These are phyloP conservation scores for Erpornis zantholeuca DNA, from an alignment of 2,113 vertebrate species.

Conservation along the genomic window DNA sequence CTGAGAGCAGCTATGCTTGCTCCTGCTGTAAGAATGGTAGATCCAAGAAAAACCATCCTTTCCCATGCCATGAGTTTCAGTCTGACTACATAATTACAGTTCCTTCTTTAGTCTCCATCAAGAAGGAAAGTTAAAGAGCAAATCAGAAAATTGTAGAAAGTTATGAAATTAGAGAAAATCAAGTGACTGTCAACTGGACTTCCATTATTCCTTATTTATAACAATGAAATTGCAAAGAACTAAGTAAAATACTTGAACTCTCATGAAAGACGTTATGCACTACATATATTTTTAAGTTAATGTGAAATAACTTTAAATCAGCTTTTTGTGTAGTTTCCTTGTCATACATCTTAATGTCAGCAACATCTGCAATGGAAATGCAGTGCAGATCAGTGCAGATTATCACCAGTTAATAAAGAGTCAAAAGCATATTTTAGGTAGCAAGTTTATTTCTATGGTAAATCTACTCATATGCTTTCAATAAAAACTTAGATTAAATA, in stretches of 20 bases:
- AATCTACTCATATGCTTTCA: constrained; percentile 53
- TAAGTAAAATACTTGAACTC: constrained; percentile 42
- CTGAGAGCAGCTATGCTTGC: neutral
- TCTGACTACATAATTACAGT: neutral
- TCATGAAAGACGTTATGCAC: constrained; percentile 54
- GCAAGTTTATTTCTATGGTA: constrained; percentile 41
- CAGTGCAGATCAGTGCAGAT: constrained; percentile 60
- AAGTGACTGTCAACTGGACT: constrained; percentile 61
- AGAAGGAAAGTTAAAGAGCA: constrained; percentile 54
- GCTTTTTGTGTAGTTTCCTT: constrained; percentile 48
- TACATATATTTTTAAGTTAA: constrained; percentile 42
- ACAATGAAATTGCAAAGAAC: constrained; percentile 51
- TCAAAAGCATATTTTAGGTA: constrained; percentile 37
- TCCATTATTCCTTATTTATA: constrained; percentile 70
- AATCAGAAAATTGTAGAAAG: constrained; percentile 59
- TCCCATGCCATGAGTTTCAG: neutral
- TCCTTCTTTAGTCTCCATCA: constrained; percentile 11
- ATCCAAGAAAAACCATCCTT: neutral
- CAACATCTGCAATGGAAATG: constrained; percentile 68
- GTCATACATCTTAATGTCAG: constrained; percentile 68
- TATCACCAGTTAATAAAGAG: constrained; percentile 68
- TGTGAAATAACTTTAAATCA: constrained; percentile 67
- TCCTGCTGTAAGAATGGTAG: neutral
- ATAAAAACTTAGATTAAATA: constrained; percentile 45
- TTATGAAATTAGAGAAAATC: constrained; percentile 59